Percentiles rank a stretch among this genome's conserved stretches.
phyloP scores from a whole-genome alignment of 2,113 vertebrate species.

The Ameiurus melas region DNA sequence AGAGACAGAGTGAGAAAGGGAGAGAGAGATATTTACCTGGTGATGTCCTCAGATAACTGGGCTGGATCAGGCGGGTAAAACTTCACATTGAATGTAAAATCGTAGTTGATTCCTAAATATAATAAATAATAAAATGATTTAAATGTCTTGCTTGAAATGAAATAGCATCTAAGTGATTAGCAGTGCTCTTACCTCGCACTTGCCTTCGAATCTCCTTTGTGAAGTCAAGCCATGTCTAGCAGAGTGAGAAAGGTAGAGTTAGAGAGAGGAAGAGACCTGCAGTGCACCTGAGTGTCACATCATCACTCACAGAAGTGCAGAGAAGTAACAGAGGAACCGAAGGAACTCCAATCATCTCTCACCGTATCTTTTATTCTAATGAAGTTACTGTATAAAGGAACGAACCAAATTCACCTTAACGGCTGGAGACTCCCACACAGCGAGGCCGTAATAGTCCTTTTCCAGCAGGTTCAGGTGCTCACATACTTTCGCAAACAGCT shows the following conservation, averaged over 20 bases:
- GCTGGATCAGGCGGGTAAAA: slow-evolving; percentile 91
- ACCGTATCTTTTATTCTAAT: neutral
- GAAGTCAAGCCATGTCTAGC: slow-evolving; percentile 90
- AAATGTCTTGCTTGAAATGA: neutral
- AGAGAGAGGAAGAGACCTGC: neutral
- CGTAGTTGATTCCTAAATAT: slow-evolving; percentile 64
- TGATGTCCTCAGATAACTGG: slow-evolving; percentile 96
- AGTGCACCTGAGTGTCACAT: neutral
- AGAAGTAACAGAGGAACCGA: neutral
- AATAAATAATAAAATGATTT: neutral
- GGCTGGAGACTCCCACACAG: slow-evolving; percentile 82
- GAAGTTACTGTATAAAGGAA: neutral
- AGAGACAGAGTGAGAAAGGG: neutral
- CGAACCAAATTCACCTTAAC: slow-evolving; percentile 75
- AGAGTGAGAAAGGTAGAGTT: neutral
- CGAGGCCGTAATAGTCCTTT: slow-evolving; percentile 93
- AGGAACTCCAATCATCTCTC: neutral
- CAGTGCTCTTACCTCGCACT: slow-evolving; percentile 76
- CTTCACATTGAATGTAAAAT: slow-evolving; percentile 87
- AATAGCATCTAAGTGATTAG: neutral
- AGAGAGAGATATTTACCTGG: slow-evolving; percentile 77
- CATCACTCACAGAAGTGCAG: neutral
- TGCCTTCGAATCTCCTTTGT: slow-evolving; percentile 94
- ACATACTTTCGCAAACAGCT: slow-evolving; percentile 90
- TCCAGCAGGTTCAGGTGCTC: slow-evolving; percentile 96